A percentile compares a stretch with the other conserved stretches of the same genome.
phyloP scores from a whole-genome alignment of 2,797 vertebrate species.

The Eulemur coronatus region DNA sequence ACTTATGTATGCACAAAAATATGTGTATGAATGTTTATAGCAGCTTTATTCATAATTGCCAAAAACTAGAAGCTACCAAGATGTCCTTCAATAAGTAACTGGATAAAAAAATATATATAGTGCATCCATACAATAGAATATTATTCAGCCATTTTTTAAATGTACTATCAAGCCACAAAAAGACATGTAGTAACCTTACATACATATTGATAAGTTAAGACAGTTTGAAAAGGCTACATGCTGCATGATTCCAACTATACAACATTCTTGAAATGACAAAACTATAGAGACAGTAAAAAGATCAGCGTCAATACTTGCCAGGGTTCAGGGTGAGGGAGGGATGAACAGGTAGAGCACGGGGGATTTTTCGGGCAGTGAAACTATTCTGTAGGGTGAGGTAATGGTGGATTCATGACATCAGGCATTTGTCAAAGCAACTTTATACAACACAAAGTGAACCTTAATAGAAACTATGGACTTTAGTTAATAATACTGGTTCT shows the following conservation, averaged over 20 bases:
- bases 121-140: too few relatives aligned
- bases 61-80: too few relatives aligned
- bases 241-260: neutral
- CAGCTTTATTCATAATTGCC: too few relatives aligned
- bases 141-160: too few relatives aligned
- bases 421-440: neutral
- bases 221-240: neutral
- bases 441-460: neutral
- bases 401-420: neutral
- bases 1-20: too few relatives aligned
- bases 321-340: neutral
- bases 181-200: neutral
- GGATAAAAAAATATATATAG: too few relatives aligned
- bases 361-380: neutral
- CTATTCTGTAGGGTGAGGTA: neutral
- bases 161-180: neutral
- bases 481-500: neutral
- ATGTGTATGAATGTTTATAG: too few relatives aligned
- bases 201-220: neutral
- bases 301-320: neutral
- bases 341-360: neutral
- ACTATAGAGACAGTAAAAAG: neutral
- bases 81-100: too few relatives aligned
- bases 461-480: neutral
- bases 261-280: neutral